A percentile compares a stretch with the other conserved stretches of the same genome.
Conservation (phyloP, 2,888 invertebrate species). For the Slavum lentiscoides region DNA sequence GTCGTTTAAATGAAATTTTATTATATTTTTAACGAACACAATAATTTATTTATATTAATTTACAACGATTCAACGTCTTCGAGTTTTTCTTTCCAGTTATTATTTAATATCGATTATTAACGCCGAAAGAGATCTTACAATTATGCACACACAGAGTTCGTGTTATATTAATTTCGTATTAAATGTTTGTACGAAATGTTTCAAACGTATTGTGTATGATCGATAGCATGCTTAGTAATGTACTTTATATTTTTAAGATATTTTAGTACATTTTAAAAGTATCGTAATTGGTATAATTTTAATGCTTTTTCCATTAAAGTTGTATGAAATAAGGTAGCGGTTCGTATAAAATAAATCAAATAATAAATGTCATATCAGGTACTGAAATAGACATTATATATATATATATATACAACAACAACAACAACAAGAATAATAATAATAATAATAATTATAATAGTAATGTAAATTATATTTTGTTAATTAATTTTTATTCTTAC, state of each 20-base stretch:
- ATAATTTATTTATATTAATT: neutral
- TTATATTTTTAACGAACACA: neutral
- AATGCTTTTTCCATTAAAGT: neutral
- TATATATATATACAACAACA: too few species aligned
- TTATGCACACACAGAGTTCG: too few species aligned
- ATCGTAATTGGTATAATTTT: neutral
- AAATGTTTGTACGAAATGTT: neutral
- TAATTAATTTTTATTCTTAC: too few species aligned
- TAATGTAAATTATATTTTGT: neutral
- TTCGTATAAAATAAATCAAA: conserved; percentile 3
- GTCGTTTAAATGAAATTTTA: neutral
- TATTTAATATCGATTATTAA: neutral
- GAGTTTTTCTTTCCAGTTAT: neutral
- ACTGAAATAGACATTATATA: neutral
- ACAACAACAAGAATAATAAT: too few species aligned
- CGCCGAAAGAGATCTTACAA: neutral
- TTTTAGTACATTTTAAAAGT: neutral
- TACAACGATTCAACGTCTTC: neutral
- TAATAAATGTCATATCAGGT: neutral
- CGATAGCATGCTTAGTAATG: too few species aligned
- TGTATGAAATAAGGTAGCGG: neutral
- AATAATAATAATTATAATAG: neutral
- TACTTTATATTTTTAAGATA: too few species aligned
- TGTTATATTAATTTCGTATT: too few species aligned
- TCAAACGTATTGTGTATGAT: neutral